A percentile compares a stretch with the other conserved stretches of the same genome.
Conservation (phyloP, 2,888 invertebrate species). For the Drosophila ezoana region DNA sequence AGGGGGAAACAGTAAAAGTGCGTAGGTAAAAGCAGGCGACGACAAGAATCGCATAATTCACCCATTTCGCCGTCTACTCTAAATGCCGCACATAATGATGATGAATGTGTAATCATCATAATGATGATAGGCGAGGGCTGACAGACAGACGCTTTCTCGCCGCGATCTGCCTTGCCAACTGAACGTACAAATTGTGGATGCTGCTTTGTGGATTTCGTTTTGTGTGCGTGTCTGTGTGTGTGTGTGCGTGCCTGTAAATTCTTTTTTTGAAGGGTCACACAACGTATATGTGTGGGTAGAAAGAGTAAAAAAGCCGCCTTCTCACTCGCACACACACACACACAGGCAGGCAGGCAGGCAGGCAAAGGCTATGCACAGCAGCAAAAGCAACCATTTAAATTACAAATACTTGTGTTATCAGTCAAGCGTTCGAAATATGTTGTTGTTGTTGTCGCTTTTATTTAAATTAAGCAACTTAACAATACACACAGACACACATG, state of each 20-base stretch:
- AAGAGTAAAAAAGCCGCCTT: constrained; percentile 1
- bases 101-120: constrained; percentile 70
- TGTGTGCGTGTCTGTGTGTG: constrained; percentile 33
- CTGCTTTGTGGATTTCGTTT: constrained; percentile 59
- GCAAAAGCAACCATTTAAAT: constrained; percentile 37
- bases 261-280: constrained; percentile 45
- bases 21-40: constrained; percentile 67
- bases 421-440: constrained; percentile 49
- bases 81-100: constrained; percentile 71
- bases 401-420: constrained; percentile 64
- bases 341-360: too few relatives aligned
- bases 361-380: constrained; percentile 10
- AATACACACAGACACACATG: constrained; percentile 18
- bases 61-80: constrained; percentile 14
- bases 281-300: constrained; percentile 35
- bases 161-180: not conserved
- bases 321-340: not conserved
- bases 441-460: constrained; percentile 52
- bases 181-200: constrained; percentile 2
- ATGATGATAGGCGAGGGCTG: constrained; percentile 40
- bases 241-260: constrained; percentile 44
- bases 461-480: constrained; percentile 74
- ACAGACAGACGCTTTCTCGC: constrained; percentile 38
- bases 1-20: constrained; percentile 61
- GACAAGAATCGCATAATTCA: constrained; percentile 47